Conservation (phyloP, 2,888 invertebrate species). For the Silvanus unidentatus region DNA sequence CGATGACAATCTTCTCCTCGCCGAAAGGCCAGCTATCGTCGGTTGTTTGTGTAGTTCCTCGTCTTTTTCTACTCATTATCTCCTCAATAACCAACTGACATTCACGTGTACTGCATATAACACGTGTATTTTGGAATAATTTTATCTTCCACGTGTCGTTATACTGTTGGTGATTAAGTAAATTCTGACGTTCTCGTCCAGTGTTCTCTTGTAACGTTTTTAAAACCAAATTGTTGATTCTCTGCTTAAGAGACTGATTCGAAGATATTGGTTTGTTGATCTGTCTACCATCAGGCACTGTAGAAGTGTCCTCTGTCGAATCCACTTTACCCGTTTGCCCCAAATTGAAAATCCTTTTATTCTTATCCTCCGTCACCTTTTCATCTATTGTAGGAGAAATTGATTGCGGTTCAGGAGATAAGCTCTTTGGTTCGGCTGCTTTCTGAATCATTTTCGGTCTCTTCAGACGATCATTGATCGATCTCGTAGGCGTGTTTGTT, state of each 20-base stretch:
- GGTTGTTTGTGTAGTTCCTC: not conserved
- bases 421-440: slow-evolving; percentile 30
- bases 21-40: slow-evolving; percentile 39
- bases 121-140: slow-evolving; percentile 74
- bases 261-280: slow-evolving; percentile 34
- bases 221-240: slow-evolving; percentile 81
- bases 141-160: slow-evolving; percentile 75
- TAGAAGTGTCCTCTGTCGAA: not conserved
- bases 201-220: slow-evolving; percentile 86
- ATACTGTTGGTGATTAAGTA: slow-evolving; percentile 34
- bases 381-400: slow-evolving; percentile 9
- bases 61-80: slow-evolving; percentile 47
- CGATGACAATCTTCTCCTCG: slow-evolving; percentile 57
- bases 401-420: slow-evolving; percentile 31
- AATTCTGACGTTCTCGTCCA: slow-evolving; percentile 51
- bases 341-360: slow-evolving; percentile 28
- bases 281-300: slow-evolving; percentile 1
- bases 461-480: slow-evolving; percentile 40
- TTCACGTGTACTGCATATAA: slow-evolving; percentile 74
- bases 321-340: slow-evolving; percentile 16
- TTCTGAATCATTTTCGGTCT: slow-evolving; percentile 40
- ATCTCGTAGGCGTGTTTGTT: slow-evolving; percentile 17
- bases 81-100: slow-evolving; percentile 71
- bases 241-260: slow-evolving; percentile 78
- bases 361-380: slow-evolving; percentile 14